A percentile compares a stretch with the other conserved stretches of the same genome.
Conservation (phyloP, 2,888 invertebrate species). For the Tolmerus cingulatus region DNA sequence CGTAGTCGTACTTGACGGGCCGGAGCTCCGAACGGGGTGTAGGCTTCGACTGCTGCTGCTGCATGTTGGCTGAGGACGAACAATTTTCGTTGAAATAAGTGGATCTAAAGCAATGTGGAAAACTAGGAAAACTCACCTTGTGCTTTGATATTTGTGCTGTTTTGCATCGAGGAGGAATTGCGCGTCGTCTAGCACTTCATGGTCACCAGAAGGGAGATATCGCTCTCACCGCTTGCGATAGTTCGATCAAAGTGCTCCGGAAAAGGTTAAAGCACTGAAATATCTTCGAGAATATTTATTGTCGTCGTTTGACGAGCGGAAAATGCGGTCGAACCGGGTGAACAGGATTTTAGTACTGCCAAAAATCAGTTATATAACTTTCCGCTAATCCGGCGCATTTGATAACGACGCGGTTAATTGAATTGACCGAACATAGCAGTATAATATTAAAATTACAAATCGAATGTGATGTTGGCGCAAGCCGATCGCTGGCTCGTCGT, state of each 20-base stretch:
- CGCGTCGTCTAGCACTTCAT: neutral
- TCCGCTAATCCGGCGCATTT: neutral
- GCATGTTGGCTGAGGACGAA: constrained; percentile 9
- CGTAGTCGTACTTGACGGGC: constrained; percentile 61
- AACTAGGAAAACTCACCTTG: neutral
- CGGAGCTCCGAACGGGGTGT: constrained; percentile 50
- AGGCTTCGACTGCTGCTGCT: neutral
- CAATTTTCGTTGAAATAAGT: neutral
- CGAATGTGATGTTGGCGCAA: neutral
- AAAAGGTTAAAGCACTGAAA: neutral
- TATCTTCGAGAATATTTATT: neutral
- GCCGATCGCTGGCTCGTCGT: neutral
- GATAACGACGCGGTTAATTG: neutral
- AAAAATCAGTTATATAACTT: constrained; percentile 28
- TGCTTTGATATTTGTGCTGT: neutral
- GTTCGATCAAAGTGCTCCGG: neutral
- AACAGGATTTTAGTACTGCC: neutral
- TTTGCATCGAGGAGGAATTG: neutral
- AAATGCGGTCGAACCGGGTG: neutral
- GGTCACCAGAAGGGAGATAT: neutral
- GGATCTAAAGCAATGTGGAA: neutral
- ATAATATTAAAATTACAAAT: neutral
- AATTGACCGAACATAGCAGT: neutral
- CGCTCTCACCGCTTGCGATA: neutral
- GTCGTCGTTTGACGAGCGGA: neutral